Base-by-base conservation (phyloP, 2,888 invertebrate genomes). In the Therioaphis trifolii region DNA sequence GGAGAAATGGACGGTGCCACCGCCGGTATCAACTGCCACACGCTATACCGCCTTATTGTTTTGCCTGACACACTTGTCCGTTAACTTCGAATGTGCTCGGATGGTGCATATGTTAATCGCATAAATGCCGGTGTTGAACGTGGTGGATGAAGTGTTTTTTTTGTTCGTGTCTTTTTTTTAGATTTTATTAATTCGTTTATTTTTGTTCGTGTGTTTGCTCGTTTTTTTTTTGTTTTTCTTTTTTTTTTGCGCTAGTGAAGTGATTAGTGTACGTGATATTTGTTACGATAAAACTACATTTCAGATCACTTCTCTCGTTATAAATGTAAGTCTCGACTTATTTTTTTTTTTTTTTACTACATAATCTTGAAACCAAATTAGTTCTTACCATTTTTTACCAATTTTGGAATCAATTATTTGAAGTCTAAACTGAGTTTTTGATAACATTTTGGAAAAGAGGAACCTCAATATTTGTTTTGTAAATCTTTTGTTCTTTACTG, bases 1-100 rank as follows among this genome's bases (percentile, higher is more conserved):
- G 63, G 80, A 80, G 80, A 80, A 80, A 80, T 58, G 80, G 15
- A 72, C 80, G 40, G 9, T 27, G 69, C 40, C 49, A 27, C 14
- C 9, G 14, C 15, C n/a, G 15, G 61, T 46, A 71, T 46, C 79
- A 68, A 40, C 52, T 18, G n/a, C 68, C 69, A 43, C 18, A 58
- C 71, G 40, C 71, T 58, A 29, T 55, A 46, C 71, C 21, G 71
- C 46, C 71, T 71, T 72, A 71, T 80, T 78, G 68, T 80, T 80
- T 80, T 49, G 35, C 29, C 63, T 24, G 72, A 80, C 72, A 72
- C 80, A 80, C 80, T 80, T 72, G 61, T 72, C 80, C 72, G 80
- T 72, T 80, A 72, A 72, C 80, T 72, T 61, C 80, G 80, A 72
- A 35, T 63, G 72, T 43, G 80, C 24, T 72, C 80, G 72, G 80